Base-by-base conservation (phyloP, 1,140 invertebrate species). In the Drosophila nigromelanica region DNA sequence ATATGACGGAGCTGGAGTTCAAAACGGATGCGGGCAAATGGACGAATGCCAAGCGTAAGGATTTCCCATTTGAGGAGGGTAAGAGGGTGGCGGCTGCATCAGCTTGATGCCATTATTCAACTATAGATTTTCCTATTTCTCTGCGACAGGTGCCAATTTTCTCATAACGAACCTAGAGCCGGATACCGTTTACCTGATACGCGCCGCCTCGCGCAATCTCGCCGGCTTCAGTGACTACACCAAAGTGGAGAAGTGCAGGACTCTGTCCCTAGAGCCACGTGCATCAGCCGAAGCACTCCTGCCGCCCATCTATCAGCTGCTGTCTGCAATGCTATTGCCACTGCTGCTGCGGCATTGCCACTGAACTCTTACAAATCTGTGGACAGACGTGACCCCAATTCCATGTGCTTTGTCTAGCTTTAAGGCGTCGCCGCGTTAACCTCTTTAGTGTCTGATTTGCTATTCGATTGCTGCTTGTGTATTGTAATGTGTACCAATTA, bases 171-270 rank as follows among this genome's bases (percentile, higher is more conserved):
- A 89, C 30, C 70, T 93, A 5, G 78, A 90, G 27, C 89, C 90
- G 8, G 87, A 92, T 55, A 92, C 92, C 1, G 62, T 54, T 3
- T 93, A 93, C 55, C 67, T 90, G 18, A 85, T 93, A 47, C 75
- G 92, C 33, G 92, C 91, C 1, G 92, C 92, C 21, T 91, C 92
- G 0, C 75, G 77, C 10, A 93, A 93, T 66, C 67, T 87, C 39
- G 92, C 92, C 12, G 92, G 92, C 0, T 76, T 91, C 30, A 92
- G 92, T 72, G 91, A 92, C 55, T 92, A 66, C 21, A 91, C 87
- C 24, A 77, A 73, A 52, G 80, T 89, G 35, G 78, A 78, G 60
- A 82, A 85, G 54, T 91, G 83, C 56, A 70, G 35, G 43, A 92
- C 91, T 37, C 42, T 85, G 7, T 90, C 89, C 10, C 73, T 90